Base-by-base conservation (phyloP, 2,888 invertebrate species). In the Bombylius major region DNA sequence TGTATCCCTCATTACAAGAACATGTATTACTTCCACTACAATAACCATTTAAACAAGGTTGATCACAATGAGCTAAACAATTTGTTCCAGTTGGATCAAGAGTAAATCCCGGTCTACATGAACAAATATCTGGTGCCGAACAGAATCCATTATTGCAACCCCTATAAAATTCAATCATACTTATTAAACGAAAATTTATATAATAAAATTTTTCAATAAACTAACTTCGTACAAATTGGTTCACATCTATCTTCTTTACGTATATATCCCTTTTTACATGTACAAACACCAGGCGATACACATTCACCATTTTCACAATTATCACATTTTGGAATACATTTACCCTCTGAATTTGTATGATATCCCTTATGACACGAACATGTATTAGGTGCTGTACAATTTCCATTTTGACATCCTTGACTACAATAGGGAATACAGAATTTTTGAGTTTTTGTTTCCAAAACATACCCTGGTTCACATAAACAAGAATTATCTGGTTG, bases 11-110 rank as follows among this genome's bases (percentile, higher is more conserved):
- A 56, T 78, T 76, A 60, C 82, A 83, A 8, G 74, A 73, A 67
- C 88, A 89, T 1, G 75, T 71, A 60, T 81, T 79, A 11, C 57
- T 72, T 69, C 73, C 87, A 81, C 79, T 77, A 66, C 88, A 89
- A 36, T 78, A 73, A 23, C 85, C 87, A 63, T 87, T 86, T 53
- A 82, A 68, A 62, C 88, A 89, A 9, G 81, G 80, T 33, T 76
- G 73, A 5, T 80, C 77, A 65, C 88, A 88, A 56, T 73, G 71
- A 5, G 79, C 75, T 9, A 76, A 67, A 62, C 81, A 81, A 57
- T 71, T 73, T 33, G 68, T 69, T 5, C 71, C 71, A 47, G 67
- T 58, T 7, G 56, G 55, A 31, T 58, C 58, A 8, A 59, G 34
- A 31, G 54, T 51, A 36, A 44, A 60, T 4, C 61, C 61, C 9